A percentile compares a stretch with the other conserved stretches of the same genome.
Evolutionary conservation across 2,113 vertebrate species (phyloP).

Genomic region (Hypomesus transpacificus): DNA sequence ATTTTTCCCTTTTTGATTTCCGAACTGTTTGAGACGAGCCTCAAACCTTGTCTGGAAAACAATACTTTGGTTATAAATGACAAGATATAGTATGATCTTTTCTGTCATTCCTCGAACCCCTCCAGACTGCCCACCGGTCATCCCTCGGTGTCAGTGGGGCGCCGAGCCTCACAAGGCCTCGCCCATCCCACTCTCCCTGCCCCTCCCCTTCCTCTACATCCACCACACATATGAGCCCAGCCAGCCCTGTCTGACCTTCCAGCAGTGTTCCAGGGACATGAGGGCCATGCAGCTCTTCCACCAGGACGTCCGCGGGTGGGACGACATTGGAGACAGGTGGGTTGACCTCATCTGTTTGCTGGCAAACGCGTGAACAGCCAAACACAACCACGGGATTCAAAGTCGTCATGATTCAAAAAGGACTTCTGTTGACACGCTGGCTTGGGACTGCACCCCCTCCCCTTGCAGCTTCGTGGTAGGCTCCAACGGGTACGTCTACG

Average conservation of each 20-base stretch:
- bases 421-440: background rate
- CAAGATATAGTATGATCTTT: background rate
- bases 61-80: background rate
- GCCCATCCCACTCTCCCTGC: constrained; percentile 62
- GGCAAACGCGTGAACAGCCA: background rate
- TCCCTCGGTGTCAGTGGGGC: constrained; percentile 85
- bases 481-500: constrained; percentile 86
- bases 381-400: background rate
- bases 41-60: background rate
- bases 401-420: background rate
- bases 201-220: constrained; percentile 77
- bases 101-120: background rate
- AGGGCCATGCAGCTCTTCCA: constrained; percentile 85
- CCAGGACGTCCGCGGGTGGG: constrained; percentile 77
- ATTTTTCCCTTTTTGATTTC: too few relatives aligned
- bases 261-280: constrained; percentile 73
- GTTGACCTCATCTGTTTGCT: background rate
- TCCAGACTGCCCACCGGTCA: constrained; percentile 82
- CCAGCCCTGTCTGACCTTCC: constrained; percentile 73
- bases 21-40: background rate
- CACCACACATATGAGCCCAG: constrained; percentile 84
- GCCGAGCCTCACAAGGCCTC: constrained; percentile 69
- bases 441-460: background rate
- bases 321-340: constrained; percentile 89
- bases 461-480: constrained; percentile 82